Base-by-base conservation (phyloP, 2,888 invertebrate genomes). In the Aricia artaxerxes region DNA sequence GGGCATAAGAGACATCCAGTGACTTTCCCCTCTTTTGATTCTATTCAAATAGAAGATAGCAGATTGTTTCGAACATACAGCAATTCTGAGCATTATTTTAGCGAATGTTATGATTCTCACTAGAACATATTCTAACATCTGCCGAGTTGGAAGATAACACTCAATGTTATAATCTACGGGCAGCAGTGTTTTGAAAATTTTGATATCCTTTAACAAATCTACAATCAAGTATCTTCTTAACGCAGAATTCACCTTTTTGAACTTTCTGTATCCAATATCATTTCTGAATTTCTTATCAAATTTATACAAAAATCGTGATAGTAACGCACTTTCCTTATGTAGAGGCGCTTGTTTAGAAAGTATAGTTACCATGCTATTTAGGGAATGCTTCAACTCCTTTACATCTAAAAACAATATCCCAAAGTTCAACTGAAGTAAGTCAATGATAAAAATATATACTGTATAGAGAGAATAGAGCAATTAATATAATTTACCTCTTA, bases 111-210 rank as follows among this genome's bases (percentile, higher is more conserved):
- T 94, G 4, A 95, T 87, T 84, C 94, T 91, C 1, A 95, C 85
- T 76, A 96, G 86, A 35, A 96, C 82, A 88, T 94, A 96, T 84
- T 96, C 90, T 13, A 96, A 83, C 95, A 95, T 95, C 87, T 96
- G 96, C 81, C 89, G 90, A 4, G 95, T 95, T n/a, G 96, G 96
- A 77, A 95, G 79, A 77, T 82, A 83, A 13, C 80, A 64, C 13
- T 87, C 82, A 61, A 88, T 87, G 53, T 88, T 88, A 49, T 87
- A 85, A 72, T 84, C 77, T 53, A 86, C 86, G 9, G 93, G 93
- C 61, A 95, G 82, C 7, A 87, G 83, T 31, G 87, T 84, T 31
- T 80, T 64, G 83, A 94, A 94, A 80, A 85, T 87, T 80, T 92
- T 87, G 73, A 93, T 80, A 82, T 95, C 95, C 83, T 92, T 95